These are phyloP conservation scores for Sycophila texana DNA, from an alignment of 2,888 invertebrate genomes.

Conservation along the genomic window DNA sequence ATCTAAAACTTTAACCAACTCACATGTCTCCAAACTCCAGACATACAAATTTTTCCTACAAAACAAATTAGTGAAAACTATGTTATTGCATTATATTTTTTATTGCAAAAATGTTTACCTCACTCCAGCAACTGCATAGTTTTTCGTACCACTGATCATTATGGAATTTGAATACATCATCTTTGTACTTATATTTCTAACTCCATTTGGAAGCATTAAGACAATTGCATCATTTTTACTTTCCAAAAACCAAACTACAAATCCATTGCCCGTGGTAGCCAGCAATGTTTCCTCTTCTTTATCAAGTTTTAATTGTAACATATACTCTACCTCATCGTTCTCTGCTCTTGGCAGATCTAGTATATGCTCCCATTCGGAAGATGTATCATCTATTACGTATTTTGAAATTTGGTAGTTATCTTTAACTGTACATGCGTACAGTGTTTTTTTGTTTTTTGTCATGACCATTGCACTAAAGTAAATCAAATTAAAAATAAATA, in stretches of 20 bases:
- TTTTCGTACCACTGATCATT: slow-evolving; percentile 92
- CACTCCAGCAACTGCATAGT: slow-evolving; percentile 96
- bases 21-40: slow-evolving; percentile 89
- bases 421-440: slow-evolving; percentile 84
- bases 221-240: slow-evolving; percentile 79
- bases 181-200: slow-evolving; percentile 94
- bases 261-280: slow-evolving; percentile 90
- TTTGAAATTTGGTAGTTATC: slow-evolving; percentile 79
- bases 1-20: slow-evolving; percentile 93
- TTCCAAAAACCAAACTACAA: slow-evolving; percentile 88
- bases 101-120: slow-evolving; percentile 76
- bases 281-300: slow-evolving; percentile 88
- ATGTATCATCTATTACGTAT: slow-evolving; percentile 76
- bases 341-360: slow-evolving; percentile 81
- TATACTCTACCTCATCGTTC: slow-evolving; percentile 85
- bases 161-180: slow-evolving; percentile 94
- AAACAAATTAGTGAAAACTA: not conserved
- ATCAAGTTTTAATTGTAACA: slow-evolving; percentile 90
- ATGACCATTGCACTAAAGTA: slow-evolving; percentile 82
- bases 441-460: slow-evolving; percentile 80
- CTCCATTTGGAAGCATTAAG: slow-evolving; percentile 87
- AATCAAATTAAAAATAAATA: slow-evolving; percentile 38
- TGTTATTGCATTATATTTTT: not conserved
- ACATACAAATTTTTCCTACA: slow-evolving; percentile 93
- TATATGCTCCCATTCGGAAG: slow-evolving; percentile 80